Evolutionary conservation across 2,888 invertebrate species (phyloP), one percentile per base, ranked within the genome.

Genomic region (Diarsia rubi): DNA sequence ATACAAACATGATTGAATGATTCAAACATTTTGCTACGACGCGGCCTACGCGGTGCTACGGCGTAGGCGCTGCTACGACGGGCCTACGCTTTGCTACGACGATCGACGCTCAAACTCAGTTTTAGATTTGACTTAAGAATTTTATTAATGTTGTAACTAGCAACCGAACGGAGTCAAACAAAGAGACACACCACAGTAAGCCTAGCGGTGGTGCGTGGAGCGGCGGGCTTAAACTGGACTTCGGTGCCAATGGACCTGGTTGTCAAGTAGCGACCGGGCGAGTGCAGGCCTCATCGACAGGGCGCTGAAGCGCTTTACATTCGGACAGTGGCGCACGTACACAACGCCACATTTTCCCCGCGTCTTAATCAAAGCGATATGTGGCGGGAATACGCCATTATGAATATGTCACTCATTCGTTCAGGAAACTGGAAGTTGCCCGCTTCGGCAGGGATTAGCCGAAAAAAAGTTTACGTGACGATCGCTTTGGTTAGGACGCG

Each of bases 191-290:
- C 94, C 95, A 95, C 94, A 93, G 88, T 90, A 95, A 95, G 94
- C 94, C 92, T 92, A 93, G 94, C 94, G 92, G 93, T 93, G 93
- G 93, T 94, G 94, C 92, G 94, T 94, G 95, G 95, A 94, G 94
- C 93, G 93, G 93, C 93, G 93, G 94, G 87, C 90, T 91, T 90
- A 86, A 84, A 88, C 88, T 88, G 88, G 88, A 90, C 87, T 87
- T 87, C 86, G 91, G 92, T 92, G 93, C 92, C 92, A 87, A 86
- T 84, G 84, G 84, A 82, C 76, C 76, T 73, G 82, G 81, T 76
- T 69, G 37, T 64, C 75, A 69, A 85, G 87, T 88, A 78, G 81
- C 83, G 90, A 88, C 88, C 89, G 89, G 85, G 89, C 82, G 84
- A 76, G 86, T 88, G 91, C 88, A 87, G 87, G 81, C 82, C 78